Evolutionary conservation across 2,113 vertebrate species (phyloP).

Genomic region (Meleagris gallopavo): DNA sequence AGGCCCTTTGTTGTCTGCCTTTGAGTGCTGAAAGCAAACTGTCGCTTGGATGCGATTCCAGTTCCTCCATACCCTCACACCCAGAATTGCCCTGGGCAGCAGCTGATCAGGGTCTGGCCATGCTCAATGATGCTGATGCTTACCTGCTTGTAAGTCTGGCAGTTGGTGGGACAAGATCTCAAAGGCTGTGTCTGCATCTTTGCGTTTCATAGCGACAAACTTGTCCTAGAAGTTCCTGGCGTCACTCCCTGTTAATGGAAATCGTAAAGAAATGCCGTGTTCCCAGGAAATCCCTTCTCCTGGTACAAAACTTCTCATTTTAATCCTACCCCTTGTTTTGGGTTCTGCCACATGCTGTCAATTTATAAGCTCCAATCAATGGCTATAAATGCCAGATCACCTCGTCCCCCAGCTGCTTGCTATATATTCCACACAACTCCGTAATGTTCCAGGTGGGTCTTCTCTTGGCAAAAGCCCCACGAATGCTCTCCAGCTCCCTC

Average conservation of each 20-base stretch:
- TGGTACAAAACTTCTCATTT: neutral
- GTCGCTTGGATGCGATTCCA: neutral
- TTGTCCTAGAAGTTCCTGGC: neutral
- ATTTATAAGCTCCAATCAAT: neutral
- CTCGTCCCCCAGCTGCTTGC: neutral
- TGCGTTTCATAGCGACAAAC: neutral
- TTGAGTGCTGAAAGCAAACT: neutral
- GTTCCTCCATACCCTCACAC: neutral
- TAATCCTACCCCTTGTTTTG: neutral
- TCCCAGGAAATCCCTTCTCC: neutral
- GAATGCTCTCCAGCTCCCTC: neutral
- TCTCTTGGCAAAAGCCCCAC: accelerated
- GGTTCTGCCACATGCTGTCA: neutral
- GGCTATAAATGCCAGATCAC: neutral
- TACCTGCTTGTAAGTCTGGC: neutral
- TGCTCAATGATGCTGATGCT: neutral
- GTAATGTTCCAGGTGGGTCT: neutral
- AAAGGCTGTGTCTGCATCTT: neutral
- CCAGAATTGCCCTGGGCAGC: neutral
- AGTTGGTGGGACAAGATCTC: neutral
- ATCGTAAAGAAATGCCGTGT: neutral
- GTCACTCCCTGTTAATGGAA: neutral
- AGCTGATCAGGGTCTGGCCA: neutral
- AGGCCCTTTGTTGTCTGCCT: neutral
- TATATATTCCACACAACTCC: neutral